Evolutionary conservation across 2,797 vertebrate species (phyloP).

Genomic region (Mormyrops boulengeri): DNA sequence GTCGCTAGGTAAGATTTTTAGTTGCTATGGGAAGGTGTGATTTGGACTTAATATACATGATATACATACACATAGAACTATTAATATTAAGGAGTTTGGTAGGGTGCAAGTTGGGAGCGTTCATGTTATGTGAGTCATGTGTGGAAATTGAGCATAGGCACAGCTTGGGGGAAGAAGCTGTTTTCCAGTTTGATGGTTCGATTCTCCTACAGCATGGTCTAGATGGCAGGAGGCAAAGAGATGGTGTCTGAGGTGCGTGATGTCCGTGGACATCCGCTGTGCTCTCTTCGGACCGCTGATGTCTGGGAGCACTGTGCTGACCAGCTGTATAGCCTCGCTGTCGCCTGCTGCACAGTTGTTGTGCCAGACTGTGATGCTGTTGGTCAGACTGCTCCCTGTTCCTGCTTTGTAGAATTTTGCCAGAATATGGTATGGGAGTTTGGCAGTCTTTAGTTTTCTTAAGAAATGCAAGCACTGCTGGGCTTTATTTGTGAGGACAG

Average conservation of each 20-base stretch:
- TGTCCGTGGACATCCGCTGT: not conserved
- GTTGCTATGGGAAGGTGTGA: not conserved
- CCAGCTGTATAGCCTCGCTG: not conserved
- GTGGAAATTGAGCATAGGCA: not conserved
- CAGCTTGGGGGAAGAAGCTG: not conserved
- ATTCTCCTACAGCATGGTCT: not conserved
- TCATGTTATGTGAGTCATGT: not conserved
- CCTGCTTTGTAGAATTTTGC: not conserved
- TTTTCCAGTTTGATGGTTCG: not conserved
- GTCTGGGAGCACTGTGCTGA: not conserved
- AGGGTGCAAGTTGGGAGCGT: not conserved
- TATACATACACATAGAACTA: not conserved
- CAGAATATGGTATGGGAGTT: not conserved
- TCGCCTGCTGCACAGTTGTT: not conserved
- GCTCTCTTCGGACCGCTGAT: not conserved
- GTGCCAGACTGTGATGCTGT: not conserved
- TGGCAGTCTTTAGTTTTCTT: not conserved
- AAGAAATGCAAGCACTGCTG: not conserved
- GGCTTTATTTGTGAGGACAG: not conserved
- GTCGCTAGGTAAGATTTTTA: not conserved
- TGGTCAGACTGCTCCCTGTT: not conserved
- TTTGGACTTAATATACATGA: not conserved
- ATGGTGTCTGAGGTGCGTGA: not conserved
- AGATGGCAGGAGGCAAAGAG: not conserved
- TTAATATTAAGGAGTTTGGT: not conserved